Base-by-base conservation (phyloP, 2,888 invertebrate species). In the Emmelina monodactyla region DNA sequence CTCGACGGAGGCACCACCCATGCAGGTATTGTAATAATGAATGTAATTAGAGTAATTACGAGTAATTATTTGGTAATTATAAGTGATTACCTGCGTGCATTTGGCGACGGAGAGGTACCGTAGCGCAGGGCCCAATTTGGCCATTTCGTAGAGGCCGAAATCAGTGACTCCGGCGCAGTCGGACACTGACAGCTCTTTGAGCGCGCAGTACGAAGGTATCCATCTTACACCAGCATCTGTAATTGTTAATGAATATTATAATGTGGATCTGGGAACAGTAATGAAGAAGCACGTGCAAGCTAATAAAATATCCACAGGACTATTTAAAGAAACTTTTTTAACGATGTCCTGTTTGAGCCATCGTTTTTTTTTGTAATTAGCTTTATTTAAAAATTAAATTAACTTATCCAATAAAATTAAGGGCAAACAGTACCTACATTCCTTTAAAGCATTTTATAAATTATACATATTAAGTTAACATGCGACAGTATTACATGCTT, bases 101-200 rank as follows among this genome's bases (percentile, higher is more conserved):
- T 96, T 96, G 13, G 95, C 95, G 15, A 95, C 93, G 15, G 94
- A 95, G 10, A 96, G 84, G 67, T 96, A 96, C 12, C 95, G 85
- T 43, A 96, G 70, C n/a, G 91, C 92, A 0, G 92, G 89, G 1
- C 94, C 94, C 14, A 96, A 72, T 54, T 93, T 90, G 7, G 94
- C 93, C 39, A 96, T 68, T 67, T 95, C 94, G 58, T 94, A 91
- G 19, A 95, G 82, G 0, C 94, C 94, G 55, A 93, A 94, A 65
- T 96, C 95, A 0, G 95, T 93, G 40, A 95, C 87, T 43, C 89
- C 89, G 12, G 87, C 82, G 63, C 96, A 96, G 72, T 96, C 96
- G 22, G 94, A 94, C 22, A 96, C 90, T 49, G 92, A 92, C 25
- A 96, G 80, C 66, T 96, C 95, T 44, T 92, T 86, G 16, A 96